Base-by-base conservation (phyloP, 2,888 invertebrate genomes). In the Philereme vetulata region DNA sequence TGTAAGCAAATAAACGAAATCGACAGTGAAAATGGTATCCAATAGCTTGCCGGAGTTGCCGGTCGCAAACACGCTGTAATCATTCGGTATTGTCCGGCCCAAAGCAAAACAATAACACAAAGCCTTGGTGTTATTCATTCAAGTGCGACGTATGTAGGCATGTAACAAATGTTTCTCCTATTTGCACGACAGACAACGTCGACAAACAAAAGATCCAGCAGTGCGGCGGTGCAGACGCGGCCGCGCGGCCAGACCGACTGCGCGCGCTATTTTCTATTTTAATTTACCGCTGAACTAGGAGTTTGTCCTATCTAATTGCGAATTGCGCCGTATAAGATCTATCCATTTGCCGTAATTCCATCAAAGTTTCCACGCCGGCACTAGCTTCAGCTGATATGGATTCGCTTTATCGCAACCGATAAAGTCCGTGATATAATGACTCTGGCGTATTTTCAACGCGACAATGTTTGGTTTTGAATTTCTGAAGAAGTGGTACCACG, bases 391-490 rank as follows among this genome's bases (percentile, higher is more conserved):
- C 65, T 64, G 82, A 86, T 82, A 87, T 82, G 85, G 75, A 72
- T 73, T 66, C 71, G 67, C 70, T 78, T 86, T 87, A 90, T 88
- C 88, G 76, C 70, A 57, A 62, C 72, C 74, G 88, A 88, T 87
- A 88, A 88, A 73, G 60, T 68, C 72, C 68, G 62, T 72, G 80
- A 81, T 85, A 84, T 85, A 79, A 86, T 85, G 84, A 71, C 76
- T 76, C 71, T 78, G 78, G 78, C 77, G 68, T 72, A 72, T 68
- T 65, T 71, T 70, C 75, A 78, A 66, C 76, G 71, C 74, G 72
- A 90, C 69, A 82, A 92, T 92, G 91, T 91, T 90, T 75, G 84
- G 81, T 84, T 88, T 90, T 79, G 90, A 90, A 73, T 90, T 91
- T 75, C 77, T 90, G 74, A 90, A 89, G 69, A 88, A 89, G 66